These are phyloP conservation scores for Cerastis rubricosa DNA, from an alignment of 2,888 invertebrate genomes.

Conservation along the genomic window DNA sequence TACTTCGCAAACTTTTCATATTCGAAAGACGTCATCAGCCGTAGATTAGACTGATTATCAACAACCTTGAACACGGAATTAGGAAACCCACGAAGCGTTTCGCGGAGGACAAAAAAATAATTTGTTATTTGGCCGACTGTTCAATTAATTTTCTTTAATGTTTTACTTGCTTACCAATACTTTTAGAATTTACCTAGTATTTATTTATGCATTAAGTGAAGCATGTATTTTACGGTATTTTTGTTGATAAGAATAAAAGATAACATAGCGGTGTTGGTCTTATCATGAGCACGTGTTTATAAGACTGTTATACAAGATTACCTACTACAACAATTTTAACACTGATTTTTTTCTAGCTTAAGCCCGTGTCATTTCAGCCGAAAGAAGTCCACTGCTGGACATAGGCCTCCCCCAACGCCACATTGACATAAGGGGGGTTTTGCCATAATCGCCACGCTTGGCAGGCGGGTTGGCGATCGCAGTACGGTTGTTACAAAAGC, in stretches of 20 bases:
- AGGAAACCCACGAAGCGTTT: conserved; percentile 50
- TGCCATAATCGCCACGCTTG: too few species aligned
- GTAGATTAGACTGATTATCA: conserved; percentile 44
- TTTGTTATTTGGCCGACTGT: neutral
- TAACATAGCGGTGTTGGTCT: conserved; percentile 16
- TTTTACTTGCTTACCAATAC: neutral
- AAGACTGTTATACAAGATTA: conserved; percentile 5
- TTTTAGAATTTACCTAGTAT: neutral
- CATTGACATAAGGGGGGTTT: too few species aligned
- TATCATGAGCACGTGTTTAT: conserved; percentile 46
- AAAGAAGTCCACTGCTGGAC: too few species aligned
- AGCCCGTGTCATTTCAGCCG: too few species aligned
- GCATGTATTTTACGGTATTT: conserved; percentile 28
- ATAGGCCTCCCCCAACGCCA: too few species aligned
- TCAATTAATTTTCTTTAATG: too few species aligned
- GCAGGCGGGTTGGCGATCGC: too few species aligned
- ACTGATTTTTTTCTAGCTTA: neutral
- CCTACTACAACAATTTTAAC: neutral
- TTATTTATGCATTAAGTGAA: conserved; percentile 38
- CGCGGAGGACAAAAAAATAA: conserved; percentile 1
- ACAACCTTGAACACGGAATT: conserved; percentile 50
- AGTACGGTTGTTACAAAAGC: too few species aligned
- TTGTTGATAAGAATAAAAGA: conserved; percentile 44
- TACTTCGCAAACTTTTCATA: neutral
- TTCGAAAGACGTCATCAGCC: conserved; percentile 38